phyloP scores from a whole-genome alignment of 2,113 vertebrate species.

The Eurypyga helias region DNA sequence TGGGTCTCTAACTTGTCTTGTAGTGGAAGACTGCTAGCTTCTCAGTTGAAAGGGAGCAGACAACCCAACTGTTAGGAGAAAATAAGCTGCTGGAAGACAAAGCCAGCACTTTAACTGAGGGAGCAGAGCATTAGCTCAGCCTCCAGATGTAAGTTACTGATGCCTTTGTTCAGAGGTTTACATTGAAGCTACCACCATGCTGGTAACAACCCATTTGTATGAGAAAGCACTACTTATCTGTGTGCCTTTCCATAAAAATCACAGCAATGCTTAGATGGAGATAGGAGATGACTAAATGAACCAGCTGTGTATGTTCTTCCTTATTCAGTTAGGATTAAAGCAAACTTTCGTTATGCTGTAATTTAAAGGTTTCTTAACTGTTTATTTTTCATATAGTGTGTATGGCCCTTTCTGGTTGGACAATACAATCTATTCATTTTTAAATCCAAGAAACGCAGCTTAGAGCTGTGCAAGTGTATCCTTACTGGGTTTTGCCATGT shows the following conservation, averaged over 20 bases:
- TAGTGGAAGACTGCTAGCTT: not conserved
- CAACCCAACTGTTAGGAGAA: not conserved
- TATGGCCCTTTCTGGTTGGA: not conserved
- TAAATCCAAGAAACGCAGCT: not conserved
- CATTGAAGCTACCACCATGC: not conserved
- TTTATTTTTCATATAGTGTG: not conserved
- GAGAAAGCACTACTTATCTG: not conserved
- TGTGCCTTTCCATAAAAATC: not conserved
- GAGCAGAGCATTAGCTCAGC: not conserved
- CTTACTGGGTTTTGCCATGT: not conserved
- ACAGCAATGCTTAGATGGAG: not conserved
- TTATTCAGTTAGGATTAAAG: not conserved
- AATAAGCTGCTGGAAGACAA: not conserved
- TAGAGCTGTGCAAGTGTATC: not conserved
- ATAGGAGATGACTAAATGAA: not conserved
- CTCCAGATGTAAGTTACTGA: not conserved
- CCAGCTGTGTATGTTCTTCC: fast-evolving
- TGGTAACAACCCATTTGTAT: not conserved
- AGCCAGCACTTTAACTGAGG: not conserved
- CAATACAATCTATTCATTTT: not conserved
- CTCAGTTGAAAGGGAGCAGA: not conserved
- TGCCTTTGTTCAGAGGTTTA: not conserved
- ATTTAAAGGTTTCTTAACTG: not conserved
- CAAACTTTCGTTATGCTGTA: not conserved
- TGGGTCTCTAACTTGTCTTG: not conserved